These are phyloP conservation scores for Xenopus petersii DNA, from an alignment of 2,797 vertebrate species.

Conservation along the genomic window DNA sequence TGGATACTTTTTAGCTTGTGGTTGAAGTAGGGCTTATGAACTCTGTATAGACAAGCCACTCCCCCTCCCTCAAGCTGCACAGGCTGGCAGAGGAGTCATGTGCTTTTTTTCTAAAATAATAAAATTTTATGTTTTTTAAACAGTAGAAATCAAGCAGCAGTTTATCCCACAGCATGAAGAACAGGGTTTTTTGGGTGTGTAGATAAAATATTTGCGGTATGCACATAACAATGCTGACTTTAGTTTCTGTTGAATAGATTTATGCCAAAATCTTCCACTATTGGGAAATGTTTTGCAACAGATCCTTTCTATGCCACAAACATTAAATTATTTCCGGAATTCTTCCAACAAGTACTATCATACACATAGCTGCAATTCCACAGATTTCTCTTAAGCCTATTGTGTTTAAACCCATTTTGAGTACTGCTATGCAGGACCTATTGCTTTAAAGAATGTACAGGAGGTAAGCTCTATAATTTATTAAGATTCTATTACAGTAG, in stretches of 20 bases:
- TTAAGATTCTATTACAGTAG: too few species aligned
- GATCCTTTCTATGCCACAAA: conserved; percentile 52
- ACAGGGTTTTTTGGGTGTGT: conserved; percentile 27
- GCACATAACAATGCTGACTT: conserved; percentile 52
- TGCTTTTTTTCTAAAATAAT: too few species aligned
- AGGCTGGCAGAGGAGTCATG: too few species aligned
- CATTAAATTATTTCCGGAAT: conserved; percentile 45
- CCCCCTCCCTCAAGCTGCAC: too few species aligned
- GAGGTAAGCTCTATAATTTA: too few species aligned
- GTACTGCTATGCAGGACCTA: too few species aligned
- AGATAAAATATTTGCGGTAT: conserved; percentile 23
- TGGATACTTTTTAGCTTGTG: too few species aligned
- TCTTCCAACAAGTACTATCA: conserved; percentile 21
- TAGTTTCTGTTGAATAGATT: conserved; percentile 59
- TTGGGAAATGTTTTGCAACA: conserved; percentile 57
- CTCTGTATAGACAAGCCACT: too few species aligned
- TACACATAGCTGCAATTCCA: conserved; percentile 8
- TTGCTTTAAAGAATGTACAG: too few species aligned
- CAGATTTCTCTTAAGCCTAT: background rate
- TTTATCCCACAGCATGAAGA: background rate
- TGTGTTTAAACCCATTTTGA: background rate
- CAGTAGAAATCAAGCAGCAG: too few species aligned
- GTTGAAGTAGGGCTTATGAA: too few species aligned
- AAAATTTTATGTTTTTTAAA: too few species aligned
- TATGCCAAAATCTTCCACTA: conserved; percentile 62